Percentiles rank a stretch among this genome's conserved stretches.
Conservation (phyloP, 2,113 vertebrate genomes). For the Rana temporaria region DNA sequence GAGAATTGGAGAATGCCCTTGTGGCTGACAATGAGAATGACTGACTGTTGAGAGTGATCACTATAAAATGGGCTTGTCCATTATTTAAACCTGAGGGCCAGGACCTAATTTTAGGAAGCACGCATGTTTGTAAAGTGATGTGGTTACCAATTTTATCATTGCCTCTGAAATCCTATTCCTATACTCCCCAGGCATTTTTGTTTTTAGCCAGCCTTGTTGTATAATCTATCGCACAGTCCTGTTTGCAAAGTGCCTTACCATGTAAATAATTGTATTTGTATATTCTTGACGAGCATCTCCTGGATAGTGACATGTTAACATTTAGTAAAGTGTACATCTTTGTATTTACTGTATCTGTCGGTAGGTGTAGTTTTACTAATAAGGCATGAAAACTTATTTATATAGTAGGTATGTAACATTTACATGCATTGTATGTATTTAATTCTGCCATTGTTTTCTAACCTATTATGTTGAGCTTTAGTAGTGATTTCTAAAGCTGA, state of each 20-base stretch:
- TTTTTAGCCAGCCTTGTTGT: not conserved
- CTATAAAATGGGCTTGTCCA: not conserved
- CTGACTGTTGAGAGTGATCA: not conserved
- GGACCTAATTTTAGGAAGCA: not conserved
- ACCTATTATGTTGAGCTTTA: constrained; percentile 75
- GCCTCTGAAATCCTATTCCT: not conserved
- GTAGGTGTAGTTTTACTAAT: constrained; percentile 79
- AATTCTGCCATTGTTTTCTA: constrained; percentile 76
- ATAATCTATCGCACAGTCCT: not conserved
- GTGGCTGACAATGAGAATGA: not conserved
- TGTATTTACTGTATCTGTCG: constrained; percentile 76
- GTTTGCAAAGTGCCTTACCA: constrained; percentile 77
- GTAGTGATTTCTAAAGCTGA: constrained; percentile 74
- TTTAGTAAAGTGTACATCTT: constrained; percentile 78
- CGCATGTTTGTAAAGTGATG: constrained; percentile 17
- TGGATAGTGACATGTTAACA: constrained; percentile 76
- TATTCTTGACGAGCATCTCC: constrained; percentile 77
- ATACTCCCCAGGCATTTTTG: no score
- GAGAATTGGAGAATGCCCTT: no score
- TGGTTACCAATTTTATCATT: not conserved
- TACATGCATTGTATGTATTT: constrained; percentile 73
- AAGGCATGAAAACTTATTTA: constrained; percentile 79
- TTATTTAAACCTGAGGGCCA: not conserved
- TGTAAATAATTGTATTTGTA: constrained; percentile 82
- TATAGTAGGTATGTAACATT: constrained; percentile 79